phyloP scores from a whole-genome alignment of 2,113 vertebrate species.

The Pygoscelis antarcticus region DNA sequence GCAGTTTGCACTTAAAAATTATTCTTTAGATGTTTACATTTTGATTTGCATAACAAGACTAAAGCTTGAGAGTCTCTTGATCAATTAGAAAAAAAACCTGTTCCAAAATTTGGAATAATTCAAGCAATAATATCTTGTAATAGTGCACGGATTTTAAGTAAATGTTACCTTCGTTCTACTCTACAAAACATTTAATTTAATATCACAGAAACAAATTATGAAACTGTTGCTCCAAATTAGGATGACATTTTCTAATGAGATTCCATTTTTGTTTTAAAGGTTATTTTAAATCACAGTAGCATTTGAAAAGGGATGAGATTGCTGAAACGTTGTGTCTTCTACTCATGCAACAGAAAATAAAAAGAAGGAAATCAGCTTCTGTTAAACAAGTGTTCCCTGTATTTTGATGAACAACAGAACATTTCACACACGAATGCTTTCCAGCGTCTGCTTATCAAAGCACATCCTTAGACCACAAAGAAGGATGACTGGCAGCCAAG shows the following conservation, averaged over 20 bases:
- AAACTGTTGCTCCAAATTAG: constrained; percentile 23
- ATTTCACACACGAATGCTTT: not conserved
- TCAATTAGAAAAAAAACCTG: not conserved
- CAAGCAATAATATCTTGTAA: not conserved
- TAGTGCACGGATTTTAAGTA: not conserved
- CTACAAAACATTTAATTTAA: not conserved
- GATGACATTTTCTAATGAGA: constrained; percentile 58
- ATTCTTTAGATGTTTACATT: not conserved
- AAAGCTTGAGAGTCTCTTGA: not conserved
- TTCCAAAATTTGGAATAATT: not conserved
- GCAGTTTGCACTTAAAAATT: not conserved
- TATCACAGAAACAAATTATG: constrained; percentile 21
- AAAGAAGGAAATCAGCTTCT: not conserved
- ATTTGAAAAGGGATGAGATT: not conserved
- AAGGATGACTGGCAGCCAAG: not conserved
- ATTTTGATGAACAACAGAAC: not conserved
- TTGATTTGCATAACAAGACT: not conserved
- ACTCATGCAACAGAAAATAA: not conserved
- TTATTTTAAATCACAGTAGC: not conserved
- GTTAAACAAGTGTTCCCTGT: not conserved
- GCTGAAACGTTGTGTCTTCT: not conserved
- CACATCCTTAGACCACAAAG: not conserved
- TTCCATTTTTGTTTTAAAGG: constrained; percentile 24
- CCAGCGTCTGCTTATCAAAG: not conserved
- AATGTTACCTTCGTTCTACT: not conserved